phyloP scores from a whole-genome alignment of 1,140 invertebrate species.

The Eumaeus atala region DNA sequence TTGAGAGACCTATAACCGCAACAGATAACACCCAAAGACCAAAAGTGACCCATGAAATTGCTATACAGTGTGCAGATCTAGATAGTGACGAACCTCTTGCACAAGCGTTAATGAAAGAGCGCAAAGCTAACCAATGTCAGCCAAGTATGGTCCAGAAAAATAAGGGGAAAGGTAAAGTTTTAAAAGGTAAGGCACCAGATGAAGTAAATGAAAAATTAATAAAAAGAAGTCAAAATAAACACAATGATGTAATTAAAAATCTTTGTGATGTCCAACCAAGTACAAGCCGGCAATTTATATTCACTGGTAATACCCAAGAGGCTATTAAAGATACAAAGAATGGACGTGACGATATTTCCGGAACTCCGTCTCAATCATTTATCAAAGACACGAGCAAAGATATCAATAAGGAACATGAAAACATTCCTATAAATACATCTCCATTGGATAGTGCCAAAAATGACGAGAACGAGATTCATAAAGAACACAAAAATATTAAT shows the following conservation, averaged over 20 bases:
- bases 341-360: too few relatives aligned
- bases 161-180: neutral
- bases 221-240: neutral
- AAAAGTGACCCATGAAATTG: conserved; percentile 16
- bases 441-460: too few relatives aligned
- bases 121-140: neutral
- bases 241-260: neutral
- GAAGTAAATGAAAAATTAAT: conserved; percentile 12
- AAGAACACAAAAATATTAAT: too few relatives aligned
- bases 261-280: neutral
- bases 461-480: too few relatives aligned
- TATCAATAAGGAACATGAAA: too few relatives aligned
- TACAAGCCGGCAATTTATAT: neutral
- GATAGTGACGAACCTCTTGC: neutral
- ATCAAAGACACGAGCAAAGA: too few relatives aligned
- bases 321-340: neutral
- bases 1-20: neutral
- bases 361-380: too few relatives aligned
- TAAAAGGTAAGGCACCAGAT: neutral
- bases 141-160: neutral
- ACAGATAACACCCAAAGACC: neutral
- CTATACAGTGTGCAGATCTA: conserved; percentile 13
- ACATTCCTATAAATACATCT: too few relatives aligned
- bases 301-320: neutral
- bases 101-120: neutral